These are phyloP conservation scores for Siniperca obscura DNA, from an alignment of 2,797 vertebrate genomes.

Conservation along the genomic window DNA sequence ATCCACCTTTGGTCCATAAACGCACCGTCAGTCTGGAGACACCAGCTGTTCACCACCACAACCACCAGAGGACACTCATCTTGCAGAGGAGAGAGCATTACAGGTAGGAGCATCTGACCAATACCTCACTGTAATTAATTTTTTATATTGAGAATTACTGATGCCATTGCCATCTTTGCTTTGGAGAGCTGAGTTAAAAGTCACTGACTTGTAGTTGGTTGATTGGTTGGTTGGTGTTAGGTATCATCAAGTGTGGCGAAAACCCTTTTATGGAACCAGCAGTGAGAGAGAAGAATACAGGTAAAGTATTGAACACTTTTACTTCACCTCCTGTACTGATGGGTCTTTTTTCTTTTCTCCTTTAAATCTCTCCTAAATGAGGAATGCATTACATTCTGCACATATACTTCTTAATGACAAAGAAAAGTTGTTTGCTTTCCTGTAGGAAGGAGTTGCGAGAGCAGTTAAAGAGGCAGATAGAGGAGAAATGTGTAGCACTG, in stretches of 20 bases:
- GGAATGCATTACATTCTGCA: background rate
- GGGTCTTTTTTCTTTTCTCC: background rate
- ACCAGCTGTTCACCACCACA: conserved; percentile 79
- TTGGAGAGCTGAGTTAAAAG: conserved; percentile 15
- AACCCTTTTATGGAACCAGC: conserved; percentile 82
- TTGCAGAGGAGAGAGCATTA: conserved; percentile 81
- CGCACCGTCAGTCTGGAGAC: conserved; percentile 84
- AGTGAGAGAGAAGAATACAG: conserved; percentile 84
- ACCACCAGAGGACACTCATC: conserved; percentile 82
- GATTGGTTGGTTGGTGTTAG: conserved; percentile 47
- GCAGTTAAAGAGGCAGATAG: conserved; percentile 81
- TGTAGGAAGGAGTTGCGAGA: conserved; percentile 78
- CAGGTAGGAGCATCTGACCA: conserved; percentile 57
- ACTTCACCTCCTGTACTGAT: background rate
- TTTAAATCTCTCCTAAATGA: background rate
- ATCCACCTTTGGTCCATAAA: conserved; percentile 76
- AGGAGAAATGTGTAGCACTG: conserved; percentile 71
- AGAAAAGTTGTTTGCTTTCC: background rate
- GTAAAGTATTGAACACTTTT: conserved; percentile 48
- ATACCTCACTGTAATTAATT: background rate
- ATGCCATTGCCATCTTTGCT: background rate
- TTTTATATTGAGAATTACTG: background rate
- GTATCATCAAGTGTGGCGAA: conserved; percentile 82
- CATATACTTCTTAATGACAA: background rate
- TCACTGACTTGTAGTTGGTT: conserved; percentile 27